Evolutionary conservation across 2,113 vertebrate genomes (phyloP), one percentile per base, ranked within the genome.

Genomic region (Dendropsophus ebraccatus): DNA sequence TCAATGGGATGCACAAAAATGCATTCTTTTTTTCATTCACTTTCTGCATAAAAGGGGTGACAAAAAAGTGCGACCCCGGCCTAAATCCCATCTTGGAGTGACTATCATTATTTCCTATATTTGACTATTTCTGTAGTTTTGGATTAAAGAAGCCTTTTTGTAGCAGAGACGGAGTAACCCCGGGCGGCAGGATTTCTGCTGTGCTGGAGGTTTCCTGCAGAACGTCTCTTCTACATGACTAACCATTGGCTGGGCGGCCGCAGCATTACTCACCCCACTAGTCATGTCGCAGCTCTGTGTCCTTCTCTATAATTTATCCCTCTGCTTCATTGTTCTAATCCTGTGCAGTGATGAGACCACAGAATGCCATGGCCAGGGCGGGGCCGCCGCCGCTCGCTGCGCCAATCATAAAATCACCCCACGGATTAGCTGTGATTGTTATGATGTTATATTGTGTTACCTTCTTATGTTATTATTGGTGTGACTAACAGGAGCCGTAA

Each of bases 251-350:
- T 23, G 25, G 65, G 41, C 28, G 28, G 45, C 41, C 1, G n/a
- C 41, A 19, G 65, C 32, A 54, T 82, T 82, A 72, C 81, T 82
- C 81, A 70, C 30, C 9, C 23, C n/a, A 32, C 37, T 81, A 67
- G 58, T 60, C 50, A 35, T 69, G 45, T 54, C 10, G 32, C 81
- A 35, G 41, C 80, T 82, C 80, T 14, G 25, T 30, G 45, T 50
- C 80, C 60, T 75, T n/a, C 30, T 32, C 81, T 82, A 67, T 82
- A 54, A 82, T 72, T 82, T 82, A 47, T 69, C 60, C 60, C 41
- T 52, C 9, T 28, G 25, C 62, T 30, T 45, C 25, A 67, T 67
- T 70, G 37, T 69, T 49, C 28, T 82, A 52, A 70, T 82, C 81
- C 80, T 5, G 25, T 47, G 45, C 23, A 72, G 23, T 37, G 81